These are phyloP conservation scores for Tiphia femorata DNA, from an alignment of 2,888 invertebrate species.

Conservation along the genomic window DNA sequence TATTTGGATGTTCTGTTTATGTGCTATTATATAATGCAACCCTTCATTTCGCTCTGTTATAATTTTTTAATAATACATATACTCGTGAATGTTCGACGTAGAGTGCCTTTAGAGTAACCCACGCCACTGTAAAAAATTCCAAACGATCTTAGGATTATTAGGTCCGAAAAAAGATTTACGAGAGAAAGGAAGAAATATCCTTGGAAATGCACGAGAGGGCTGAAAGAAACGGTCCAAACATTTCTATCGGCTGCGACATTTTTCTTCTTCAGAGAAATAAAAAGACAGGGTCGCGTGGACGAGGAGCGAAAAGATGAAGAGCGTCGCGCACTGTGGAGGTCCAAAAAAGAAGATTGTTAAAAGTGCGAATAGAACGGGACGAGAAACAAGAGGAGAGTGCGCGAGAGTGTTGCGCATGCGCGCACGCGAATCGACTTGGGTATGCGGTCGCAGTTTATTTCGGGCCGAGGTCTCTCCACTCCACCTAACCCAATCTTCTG, in stretches of 20 bases:
- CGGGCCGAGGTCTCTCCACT: slow-evolving; percentile 32
- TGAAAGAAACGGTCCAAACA: neutral
- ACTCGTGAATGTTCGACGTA: no score
- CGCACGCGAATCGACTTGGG: slow-evolving; percentile 26
- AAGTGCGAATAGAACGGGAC: neutral
- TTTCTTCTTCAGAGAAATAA: neutral
- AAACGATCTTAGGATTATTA: no score
- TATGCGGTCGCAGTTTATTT: slow-evolving; percentile 52
- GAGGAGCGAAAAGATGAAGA: neutral
- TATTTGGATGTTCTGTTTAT: no score
- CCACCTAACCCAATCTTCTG: neutral
- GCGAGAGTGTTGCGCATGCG: slow-evolving; percentile 20
- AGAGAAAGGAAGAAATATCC: neutral
- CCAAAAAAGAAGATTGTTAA: neutral
- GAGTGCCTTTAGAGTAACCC: no score
- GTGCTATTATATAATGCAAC: no score
- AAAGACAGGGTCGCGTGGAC: neutral
- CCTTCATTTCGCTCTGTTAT: no score
- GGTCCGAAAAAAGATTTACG: neutral
- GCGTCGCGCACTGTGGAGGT: slow-evolving; percentile 18
- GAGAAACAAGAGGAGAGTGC: slow-evolving; percentile 32
- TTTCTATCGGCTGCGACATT: neutral
- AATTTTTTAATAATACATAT: no score
- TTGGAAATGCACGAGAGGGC: neutral
- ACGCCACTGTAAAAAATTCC: no score